Evolutionary conservation across 2,888 invertebrate species (phyloP), one percentile per base, ranked within the genome.

Genomic region (Spicauda simplicius): DNA sequence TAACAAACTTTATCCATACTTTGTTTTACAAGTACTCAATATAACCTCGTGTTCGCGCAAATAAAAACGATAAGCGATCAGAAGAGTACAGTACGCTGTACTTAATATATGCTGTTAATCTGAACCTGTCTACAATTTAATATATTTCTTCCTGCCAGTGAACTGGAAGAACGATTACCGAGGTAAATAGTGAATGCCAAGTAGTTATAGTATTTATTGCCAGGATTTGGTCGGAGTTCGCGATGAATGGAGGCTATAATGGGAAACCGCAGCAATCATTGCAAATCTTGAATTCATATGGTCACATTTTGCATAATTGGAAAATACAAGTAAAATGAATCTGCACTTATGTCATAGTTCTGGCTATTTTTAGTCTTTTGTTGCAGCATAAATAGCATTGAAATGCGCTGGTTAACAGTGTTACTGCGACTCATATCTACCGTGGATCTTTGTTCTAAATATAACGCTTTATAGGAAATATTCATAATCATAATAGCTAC

Each of bases 91-190:
- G n/a, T n/a, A n/a, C 25, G 41, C 41, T 1, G 14, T 2, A 41
- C 41, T 41, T 3, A 11, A 41, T 48, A 16, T 48, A 48, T 48
- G n/a, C 16, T 16, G 48, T 48, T 4, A 48, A 48, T 16, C 4
- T 48, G n/a, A 48, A 16, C 48, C 48, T 7, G 48, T 48, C 48
- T 16, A 16, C 48, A 48, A 14, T 16, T 16, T n/a, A 48, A 54
- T 54, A n/a, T 54, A 54, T 54, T 54, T 25, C 54, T 54, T 54
- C 54, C 25, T 54, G 54, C n/a, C 20, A 6, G 25, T n/a, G n/a
- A n/a, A 25, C 12, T 20, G 25, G 25, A 20, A 12, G 54, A 54
- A 54, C 25, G 5, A 25, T 5, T 2, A n/a, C n/a, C 54, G 54
- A n/a, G 14, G 20, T 25, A n/a, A 25, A 14, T 54, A n/a, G 20